Evolutionary conservation across 35 echinoderm and acorn worm genomes (phyloP).

Genomic region (Strongylocentrotus purpuratus): DNA sequence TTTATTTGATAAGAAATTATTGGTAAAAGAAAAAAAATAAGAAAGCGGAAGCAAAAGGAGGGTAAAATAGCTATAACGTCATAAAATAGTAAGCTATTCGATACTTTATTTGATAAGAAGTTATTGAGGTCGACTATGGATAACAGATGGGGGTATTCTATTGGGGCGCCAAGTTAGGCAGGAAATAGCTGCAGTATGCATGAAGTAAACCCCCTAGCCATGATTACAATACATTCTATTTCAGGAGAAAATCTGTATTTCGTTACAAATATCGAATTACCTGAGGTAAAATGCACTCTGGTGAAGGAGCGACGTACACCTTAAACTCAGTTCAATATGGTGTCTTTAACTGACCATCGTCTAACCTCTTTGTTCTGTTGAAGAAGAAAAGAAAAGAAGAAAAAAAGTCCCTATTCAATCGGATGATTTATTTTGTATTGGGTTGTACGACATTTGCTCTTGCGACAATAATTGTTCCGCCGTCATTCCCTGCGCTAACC

Average conservation of each 20-base stretch:
- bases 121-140: neutral
- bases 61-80: neutral
- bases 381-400: too few relatives aligned
- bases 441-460: too few relatives aligned
- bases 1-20: too few relatives aligned
- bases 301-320: neutral
- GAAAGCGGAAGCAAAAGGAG: neutral
- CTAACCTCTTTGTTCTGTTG: too few relatives aligned
- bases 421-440: too few relatives aligned
- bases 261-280: neutral
- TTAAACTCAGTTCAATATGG: too few relatives aligned
- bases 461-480: too few relatives aligned
- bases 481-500: too few relatives aligned
- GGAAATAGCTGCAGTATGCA: neutral
- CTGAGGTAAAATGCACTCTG: neutral
- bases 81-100: neutral
- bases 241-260: neutral
- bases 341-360: too few relatives aligned
- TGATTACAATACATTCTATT: constrained; percentile 6
- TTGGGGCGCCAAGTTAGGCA: neutral
- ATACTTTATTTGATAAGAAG: constrained; percentile 5
- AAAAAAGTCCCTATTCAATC: too few relatives aligned
- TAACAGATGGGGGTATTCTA: neutral
- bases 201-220: neutral
- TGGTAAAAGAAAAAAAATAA: neutral